Evolutionary conservation across 2,888 invertebrate genomes (phyloP).

Genomic region (Auanema freiburgensis): DNA sequence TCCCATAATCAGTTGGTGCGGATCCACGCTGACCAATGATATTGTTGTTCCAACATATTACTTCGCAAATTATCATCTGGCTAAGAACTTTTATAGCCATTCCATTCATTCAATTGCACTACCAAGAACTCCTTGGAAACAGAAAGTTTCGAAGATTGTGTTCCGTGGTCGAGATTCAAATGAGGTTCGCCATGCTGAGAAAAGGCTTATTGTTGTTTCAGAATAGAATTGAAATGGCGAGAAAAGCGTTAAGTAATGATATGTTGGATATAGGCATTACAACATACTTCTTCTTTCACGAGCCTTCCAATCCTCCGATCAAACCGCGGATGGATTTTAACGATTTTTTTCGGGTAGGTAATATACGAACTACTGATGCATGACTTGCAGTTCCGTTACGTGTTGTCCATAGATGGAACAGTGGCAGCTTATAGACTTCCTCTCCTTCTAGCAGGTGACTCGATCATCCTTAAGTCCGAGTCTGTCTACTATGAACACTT

Average conservation of each 20-base stretch:
- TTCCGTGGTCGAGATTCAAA: slow-evolving; percentile 20
- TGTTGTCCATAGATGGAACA: slow-evolving; percentile 89
- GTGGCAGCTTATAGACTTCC: slow-evolving; percentile 94
- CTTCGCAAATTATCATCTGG: slow-evolving; percentile 3
- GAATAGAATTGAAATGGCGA: slow-evolving; percentile 8
- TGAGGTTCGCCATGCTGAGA: not conserved
- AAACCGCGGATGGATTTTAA: slow-evolving; percentile 83
- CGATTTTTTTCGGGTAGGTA: slow-evolving; percentile 83
- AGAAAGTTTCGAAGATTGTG: slow-evolving; percentile 9
- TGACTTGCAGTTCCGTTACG: slow-evolving; percentile 82
- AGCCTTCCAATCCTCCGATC: slow-evolving; percentile 66
- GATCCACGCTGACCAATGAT: slow-evolving; percentile 9
- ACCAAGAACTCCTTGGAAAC: slow-evolving; percentile 6
- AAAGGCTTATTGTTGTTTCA: not conserved
- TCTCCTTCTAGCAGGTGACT: slow-evolving; percentile 84
- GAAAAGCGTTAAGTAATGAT: slow-evolving; percentile 1
- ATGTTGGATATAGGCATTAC: slow-evolving; percentile 87
- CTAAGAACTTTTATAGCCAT: not conserved
- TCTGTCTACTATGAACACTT: slow-evolving; percentile 94
- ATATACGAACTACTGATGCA: slow-evolving; percentile 53
- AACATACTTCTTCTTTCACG: slow-evolving; percentile 86
- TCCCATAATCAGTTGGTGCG: slow-evolving; percentile 18
- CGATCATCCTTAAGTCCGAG: slow-evolving; percentile 85
- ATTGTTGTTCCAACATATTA: slow-evolving; percentile 16
- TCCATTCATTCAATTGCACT: not conserved